Evolutionary conservation across 2,113 vertebrate genomes (phyloP).

Genomic region (Hypanus sabinus): DNA sequence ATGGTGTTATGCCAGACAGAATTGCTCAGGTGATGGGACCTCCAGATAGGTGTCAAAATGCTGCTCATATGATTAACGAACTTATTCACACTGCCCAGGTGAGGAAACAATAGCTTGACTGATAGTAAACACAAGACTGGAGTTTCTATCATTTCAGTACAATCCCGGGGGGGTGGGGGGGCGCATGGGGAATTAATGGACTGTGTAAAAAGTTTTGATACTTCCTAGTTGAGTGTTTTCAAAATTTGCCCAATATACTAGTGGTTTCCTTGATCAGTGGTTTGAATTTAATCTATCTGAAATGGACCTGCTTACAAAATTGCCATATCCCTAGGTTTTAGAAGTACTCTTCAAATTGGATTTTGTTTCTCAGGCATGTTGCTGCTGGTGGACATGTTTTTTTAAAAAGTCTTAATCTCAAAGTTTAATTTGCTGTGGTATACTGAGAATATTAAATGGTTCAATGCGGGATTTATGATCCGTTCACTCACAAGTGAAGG

Average conservation of each 20-base stretch:
- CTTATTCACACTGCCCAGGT: slow-evolving; percentile 96
- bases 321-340: not conserved
- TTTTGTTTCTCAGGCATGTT: not conserved
- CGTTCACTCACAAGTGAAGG: not conserved
- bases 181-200: not conserved
- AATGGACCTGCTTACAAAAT: not conserved
- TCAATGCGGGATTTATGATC: not conserved
- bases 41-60: slow-evolving; percentile 87
- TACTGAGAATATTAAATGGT: not conserved
- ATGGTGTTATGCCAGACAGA: slow-evolving; percentile 85
- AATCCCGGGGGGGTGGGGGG: not conserved
- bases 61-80: slow-evolving; percentile 88
- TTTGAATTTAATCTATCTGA: not conserved
- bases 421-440: not conserved
- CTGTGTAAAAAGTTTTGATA: not conserved
- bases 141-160: not conserved
- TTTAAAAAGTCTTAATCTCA: not conserved
- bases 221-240: not conserved
- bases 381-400: no score
- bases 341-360: not conserved
- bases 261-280: not conserved
- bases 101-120: not conserved
- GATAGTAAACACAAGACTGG: no score
- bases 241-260: not conserved
- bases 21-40: slow-evolving; percentile 95